Conservation (phyloP, 2,888 invertebrate species). For the Tridacna gigas region DNA sequence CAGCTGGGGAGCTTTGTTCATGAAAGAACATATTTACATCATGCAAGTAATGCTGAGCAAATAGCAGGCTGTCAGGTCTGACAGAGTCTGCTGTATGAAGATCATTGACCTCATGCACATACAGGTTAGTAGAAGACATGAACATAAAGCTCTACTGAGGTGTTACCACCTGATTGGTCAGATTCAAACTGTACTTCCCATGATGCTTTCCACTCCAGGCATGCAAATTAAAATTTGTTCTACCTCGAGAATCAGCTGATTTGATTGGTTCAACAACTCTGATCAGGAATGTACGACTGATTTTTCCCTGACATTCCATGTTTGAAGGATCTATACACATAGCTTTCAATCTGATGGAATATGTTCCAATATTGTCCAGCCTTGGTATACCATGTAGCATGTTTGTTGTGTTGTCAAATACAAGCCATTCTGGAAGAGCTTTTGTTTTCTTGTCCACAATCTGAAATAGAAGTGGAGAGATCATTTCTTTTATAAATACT, state of each 20-base stretch:
- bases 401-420: slow-evolving; percentile 46
- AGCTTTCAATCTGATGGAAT: slow-evolving; percentile 50
- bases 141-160: slow-evolving; percentile 21
- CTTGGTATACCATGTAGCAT: slow-evolving; percentile 49
- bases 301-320: slow-evolving; percentile 48
- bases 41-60: not conserved
- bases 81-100: not conserved
- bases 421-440: slow-evolving; percentile 56
- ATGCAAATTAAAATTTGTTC: slow-evolving; percentile 47
- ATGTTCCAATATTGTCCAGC: slow-evolving; percentile 46
- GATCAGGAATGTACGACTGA: slow-evolving; percentile 58
- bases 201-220: slow-evolving; percentile 41
- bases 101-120: slow-evolving; percentile 12
- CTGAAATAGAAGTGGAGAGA: slow-evolving; percentile 28
- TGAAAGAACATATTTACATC: not conserved
- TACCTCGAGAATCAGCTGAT: slow-evolving; percentile 57
- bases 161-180: not conserved
- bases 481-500: not conserved
- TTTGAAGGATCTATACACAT: slow-evolving; percentile 45
- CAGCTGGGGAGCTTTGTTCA: not conserved
- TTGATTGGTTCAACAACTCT: slow-evolving; percentile 54
- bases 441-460: slow-evolving; percentile 52
- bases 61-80: not conserved
- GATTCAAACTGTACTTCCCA: slow-evolving; percentile 42
- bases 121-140: not conserved